A percentile compares a stretch with the other conserved stretches of the same genome.
These are phyloP conservation scores for Tautogolabrus adspersus DNA, from an alignment of 2,113 vertebrate species.

Conservation along the genomic window DNA sequence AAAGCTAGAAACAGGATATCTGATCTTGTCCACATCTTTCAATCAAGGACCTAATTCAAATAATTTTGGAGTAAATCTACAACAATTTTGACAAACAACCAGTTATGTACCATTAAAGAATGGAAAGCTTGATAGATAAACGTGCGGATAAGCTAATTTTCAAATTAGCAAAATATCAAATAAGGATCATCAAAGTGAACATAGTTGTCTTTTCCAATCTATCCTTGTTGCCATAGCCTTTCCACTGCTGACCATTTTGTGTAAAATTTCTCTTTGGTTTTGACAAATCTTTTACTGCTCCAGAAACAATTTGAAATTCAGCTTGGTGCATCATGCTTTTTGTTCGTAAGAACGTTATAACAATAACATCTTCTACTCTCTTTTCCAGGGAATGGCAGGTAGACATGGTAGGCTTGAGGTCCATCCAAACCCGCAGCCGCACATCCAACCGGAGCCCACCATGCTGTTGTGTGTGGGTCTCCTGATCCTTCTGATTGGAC, in stretches of 20 bases:
- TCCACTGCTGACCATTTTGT: too few species aligned
- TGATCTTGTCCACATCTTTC: too few species aligned
- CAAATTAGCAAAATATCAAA: too few species aligned
- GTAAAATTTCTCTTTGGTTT: too few species aligned
- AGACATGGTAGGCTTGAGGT: slow-evolving; percentile 64
- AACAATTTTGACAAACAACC: too few species aligned
- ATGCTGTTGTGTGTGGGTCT: slow-evolving; percentile 73
- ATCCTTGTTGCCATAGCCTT: too few species aligned
- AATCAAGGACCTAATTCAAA: too few species aligned
- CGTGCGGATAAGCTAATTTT: not conserved
- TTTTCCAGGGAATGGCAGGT: slow-evolving; percentile 78
- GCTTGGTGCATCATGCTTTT: not conserved
- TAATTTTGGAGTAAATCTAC: not conserved
- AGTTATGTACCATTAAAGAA: not conserved
- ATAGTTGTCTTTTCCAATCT: too few species aligned
- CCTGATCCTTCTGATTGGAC: slow-evolving; percentile 74
- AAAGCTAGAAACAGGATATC: too few species aligned
- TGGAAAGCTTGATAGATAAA: not conserved
- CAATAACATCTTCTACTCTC: not conserved
- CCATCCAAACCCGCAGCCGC: slow-evolving; percentile 71
- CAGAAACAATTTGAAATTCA: not conserved
- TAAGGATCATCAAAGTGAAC: not conserved
- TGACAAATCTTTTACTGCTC: too few species aligned
- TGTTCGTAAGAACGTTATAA: not conserved
- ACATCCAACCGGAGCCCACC: slow-evolving; percentile 63